phyloP scores from a whole-genome alignment of 2,113 vertebrate species.

The Castor canadensis region DNA sequence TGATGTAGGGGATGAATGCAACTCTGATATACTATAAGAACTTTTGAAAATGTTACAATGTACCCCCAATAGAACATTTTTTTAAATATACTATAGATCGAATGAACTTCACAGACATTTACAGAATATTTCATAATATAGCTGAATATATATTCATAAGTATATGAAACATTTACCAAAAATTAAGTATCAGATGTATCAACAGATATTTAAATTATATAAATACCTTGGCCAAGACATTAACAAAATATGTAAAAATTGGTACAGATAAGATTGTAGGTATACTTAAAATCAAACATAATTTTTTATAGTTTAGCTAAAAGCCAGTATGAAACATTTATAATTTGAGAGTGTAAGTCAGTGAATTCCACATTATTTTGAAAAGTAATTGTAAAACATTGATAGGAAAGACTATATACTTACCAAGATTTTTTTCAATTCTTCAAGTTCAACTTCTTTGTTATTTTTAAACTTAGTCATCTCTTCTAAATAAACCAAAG shows the following conservation, averaged over 20 bases:
- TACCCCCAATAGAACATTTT: too few relatives aligned
- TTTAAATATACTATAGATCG: too few relatives aligned
- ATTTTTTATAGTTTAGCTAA: conserved; percentile 53
- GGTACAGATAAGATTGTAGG: not conserved
- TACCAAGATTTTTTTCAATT: conserved; percentile 88
- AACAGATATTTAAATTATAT: conserved; percentile 44
- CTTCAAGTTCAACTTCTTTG: conserved; percentile 87
- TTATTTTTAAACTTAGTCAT: conserved; percentile 83
- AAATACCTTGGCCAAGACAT: not conserved
- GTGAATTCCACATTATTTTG: conserved; percentile 17
- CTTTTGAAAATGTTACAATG: too few relatives aligned
- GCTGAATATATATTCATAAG: too few relatives aligned
- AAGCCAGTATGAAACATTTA: conserved; percentile 9
- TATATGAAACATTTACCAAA: too few relatives aligned
- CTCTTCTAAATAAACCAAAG: conserved; percentile 83
- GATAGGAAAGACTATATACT: conserved; percentile 62
- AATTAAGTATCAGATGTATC: too few relatives aligned
- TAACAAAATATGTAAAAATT: conserved; percentile 3
- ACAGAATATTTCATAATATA: too few relatives aligned
- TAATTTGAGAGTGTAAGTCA: not conserved
- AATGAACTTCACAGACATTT: too few relatives aligned
- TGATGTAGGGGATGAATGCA: too few relatives aligned
- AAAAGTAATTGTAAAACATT: conserved; percentile 45
- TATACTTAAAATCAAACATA: conserved; percentile 29
- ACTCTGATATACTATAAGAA: too few relatives aligned